phyloP scores from a whole-genome alignment of 2,113 vertebrate species.

The Anas platyrhynchos region DNA sequence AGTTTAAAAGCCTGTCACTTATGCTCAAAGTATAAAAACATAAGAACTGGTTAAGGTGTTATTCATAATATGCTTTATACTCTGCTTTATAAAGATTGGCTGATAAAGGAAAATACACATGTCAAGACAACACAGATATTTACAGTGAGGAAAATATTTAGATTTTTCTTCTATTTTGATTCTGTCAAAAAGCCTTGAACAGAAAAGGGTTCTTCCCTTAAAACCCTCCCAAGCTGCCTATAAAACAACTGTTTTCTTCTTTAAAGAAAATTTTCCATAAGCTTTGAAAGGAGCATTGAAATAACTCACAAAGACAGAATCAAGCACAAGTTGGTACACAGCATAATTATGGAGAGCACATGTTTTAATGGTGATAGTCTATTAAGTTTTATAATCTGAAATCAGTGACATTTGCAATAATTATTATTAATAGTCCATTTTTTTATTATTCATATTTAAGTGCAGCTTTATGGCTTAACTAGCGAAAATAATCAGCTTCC shows the following conservation, averaged over 20 bases:
- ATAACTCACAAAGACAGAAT: not conserved
- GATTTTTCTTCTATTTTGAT: not conserved
- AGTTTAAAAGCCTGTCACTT: not conserved
- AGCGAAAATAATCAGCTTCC: conserved; percentile 46
- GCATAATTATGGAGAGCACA: conserved; percentile 54
- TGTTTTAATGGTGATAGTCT: conserved; percentile 60
- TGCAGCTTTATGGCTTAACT: conserved; percentile 52
- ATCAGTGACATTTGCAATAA: conserved; percentile 72
- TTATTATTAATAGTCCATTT: conserved; percentile 66
- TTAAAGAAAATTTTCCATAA: not conserved
- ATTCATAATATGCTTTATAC: not conserved
- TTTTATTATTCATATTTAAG: conserved; percentile 58
- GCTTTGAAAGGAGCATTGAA: not conserved
- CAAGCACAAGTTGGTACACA: conserved; percentile 48
- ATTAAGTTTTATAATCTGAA: conserved; percentile 70
- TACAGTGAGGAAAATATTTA: not conserved
- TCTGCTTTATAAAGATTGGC: not conserved
- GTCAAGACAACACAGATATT: not conserved
- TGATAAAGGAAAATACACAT: not conserved
- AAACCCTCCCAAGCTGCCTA: not conserved
- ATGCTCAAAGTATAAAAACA: not conserved
- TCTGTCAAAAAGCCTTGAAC: not conserved
- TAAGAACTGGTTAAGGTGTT: not conserved
- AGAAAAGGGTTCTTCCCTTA: not conserved
- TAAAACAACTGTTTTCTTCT: not conserved